A percentile compares a stretch with the other conserved stretches of the same genome.
These are phyloP conservation scores for Holothuria glaberrima DNA, from an alignment of 35 echinoderm and acorn worm genomes.

Conservation along the genomic window DNA sequence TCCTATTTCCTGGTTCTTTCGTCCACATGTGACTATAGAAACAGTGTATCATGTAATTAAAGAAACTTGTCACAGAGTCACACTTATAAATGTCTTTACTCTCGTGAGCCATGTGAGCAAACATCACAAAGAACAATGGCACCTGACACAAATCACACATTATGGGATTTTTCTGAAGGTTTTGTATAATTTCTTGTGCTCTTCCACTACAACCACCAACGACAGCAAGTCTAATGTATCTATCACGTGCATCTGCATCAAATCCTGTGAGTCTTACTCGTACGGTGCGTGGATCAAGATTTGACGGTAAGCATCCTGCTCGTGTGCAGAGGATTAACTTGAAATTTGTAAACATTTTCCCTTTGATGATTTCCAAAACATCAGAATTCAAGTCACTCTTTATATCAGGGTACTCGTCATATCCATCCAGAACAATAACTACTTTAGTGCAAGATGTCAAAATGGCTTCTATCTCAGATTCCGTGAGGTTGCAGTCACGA, in stretches of 20 bases:
- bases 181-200: too few species aligned
- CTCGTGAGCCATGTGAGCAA: too few species aligned
- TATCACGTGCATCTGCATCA: too few species aligned
- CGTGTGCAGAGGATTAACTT: not conserved
- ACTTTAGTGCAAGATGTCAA: not conserved
- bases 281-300: not conserved
- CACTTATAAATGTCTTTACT: too few species aligned
- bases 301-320: not conserved
- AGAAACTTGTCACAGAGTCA: too few species aligned
- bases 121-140: too few species aligned
- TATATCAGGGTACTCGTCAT: conserved; percentile 21
- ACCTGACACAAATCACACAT: too few species aligned
- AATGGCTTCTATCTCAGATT: not conserved
- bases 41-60: too few species aligned
- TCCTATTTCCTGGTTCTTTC: too few species aligned
- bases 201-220: not conserved
- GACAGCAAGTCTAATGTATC: not conserved
- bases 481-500: not conserved
- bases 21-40: too few species aligned
- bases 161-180: too few species aligned
- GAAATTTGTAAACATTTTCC: not conserved
- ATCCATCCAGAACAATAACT: not conserved
- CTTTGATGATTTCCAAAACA: not conserved
- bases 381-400: not conserved
- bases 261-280: not conserved